Evolutionary conservation across 2,113 vertebrate species (phyloP).

Genomic region (Rhinopomastus cyanomelas): DNA sequence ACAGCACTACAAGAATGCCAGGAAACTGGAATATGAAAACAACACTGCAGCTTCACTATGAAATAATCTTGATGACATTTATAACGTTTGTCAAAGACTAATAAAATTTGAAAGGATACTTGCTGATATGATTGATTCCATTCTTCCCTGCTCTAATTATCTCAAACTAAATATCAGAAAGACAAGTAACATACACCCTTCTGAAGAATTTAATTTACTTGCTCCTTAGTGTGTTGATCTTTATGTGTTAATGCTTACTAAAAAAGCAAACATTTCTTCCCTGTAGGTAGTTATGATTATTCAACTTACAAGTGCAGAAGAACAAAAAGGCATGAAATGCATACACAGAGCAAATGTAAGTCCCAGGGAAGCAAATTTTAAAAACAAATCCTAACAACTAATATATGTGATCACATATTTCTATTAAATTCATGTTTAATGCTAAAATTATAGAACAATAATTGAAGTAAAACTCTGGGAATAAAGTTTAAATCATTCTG

Average conservation of each 20-base stretch:
- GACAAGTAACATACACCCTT: accelerated
- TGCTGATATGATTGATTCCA: constrained; percentile 80
- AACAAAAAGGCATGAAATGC: background rate
- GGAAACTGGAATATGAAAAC: constrained; percentile 58
- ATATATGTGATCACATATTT: background rate
- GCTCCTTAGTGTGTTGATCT: background rate
- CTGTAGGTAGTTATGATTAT: background rate
- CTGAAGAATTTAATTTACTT: background rate
- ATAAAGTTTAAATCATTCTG: background rate
- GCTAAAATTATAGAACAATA: background rate
- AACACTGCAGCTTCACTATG: constrained; percentile 40
- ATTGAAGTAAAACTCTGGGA: background rate
- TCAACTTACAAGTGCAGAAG: background rate
- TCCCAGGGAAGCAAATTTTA: background rate
- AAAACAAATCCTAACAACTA: background rate
- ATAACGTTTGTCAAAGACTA: constrained; percentile 64
- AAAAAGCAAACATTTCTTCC: background rate
- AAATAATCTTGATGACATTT: constrained; percentile 66
- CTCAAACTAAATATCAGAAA: no score
- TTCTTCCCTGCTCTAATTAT: constrained; percentile 72
- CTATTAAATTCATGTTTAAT: background rate
- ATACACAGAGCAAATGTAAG: accelerated
- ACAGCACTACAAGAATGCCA: constrained; percentile 11
- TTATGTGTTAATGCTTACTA: background rate
- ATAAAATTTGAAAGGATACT: constrained; percentile 79